Evolutionary conservation across 2,888 invertebrate species (phyloP), one percentile per base, ranked within the genome.

Genomic region (Proisotoma minuta): DNA sequence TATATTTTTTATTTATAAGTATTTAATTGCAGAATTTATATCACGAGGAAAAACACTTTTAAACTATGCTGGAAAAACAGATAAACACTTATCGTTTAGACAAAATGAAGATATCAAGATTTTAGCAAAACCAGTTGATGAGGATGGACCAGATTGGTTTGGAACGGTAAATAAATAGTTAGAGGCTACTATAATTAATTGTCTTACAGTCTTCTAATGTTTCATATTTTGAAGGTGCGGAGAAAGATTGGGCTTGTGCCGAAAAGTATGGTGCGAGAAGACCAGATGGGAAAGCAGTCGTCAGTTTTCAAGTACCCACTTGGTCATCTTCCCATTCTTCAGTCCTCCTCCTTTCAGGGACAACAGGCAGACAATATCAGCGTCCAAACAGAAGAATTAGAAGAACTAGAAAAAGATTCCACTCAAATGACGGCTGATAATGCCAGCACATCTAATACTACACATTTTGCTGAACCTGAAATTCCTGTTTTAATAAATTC

Each of bases 221-320:
- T 47, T 4, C 8, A 23, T 54, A 18, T 23, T 20, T 52, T 63
- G 12, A 43, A 73, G 71, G 59, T 67, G 49, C 62, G 69, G n/a
- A 63, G 63, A 28, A 71, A 68, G 58, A 59, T 70, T 15, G 73
- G 73, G 15, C 49, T 73, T n/a, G 69, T 71, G 20, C 73, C 73
- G 3, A 67, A 65, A 27, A 60, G 47, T 10, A 66, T 67, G 66
- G 57, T 73, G 0, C 59, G 69, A 40, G 73, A 73, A 56, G 66
- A 67, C 29, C 68, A 65, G 39, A 66, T 71, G 62, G 59, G 50
- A 20, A 70, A 71, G 48, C 63, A 26, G 39, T 49, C 59, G 5
- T 49, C 53, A 2, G 63, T 62, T 26, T 66, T 57, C 52, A 60
- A 66, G 48, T 49, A 64, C 34, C 63, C 64, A 2, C 61, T 71